Base-by-base conservation (phyloP, 2,113 vertebrate genomes). In the Catharus fuscescens region DNA sequence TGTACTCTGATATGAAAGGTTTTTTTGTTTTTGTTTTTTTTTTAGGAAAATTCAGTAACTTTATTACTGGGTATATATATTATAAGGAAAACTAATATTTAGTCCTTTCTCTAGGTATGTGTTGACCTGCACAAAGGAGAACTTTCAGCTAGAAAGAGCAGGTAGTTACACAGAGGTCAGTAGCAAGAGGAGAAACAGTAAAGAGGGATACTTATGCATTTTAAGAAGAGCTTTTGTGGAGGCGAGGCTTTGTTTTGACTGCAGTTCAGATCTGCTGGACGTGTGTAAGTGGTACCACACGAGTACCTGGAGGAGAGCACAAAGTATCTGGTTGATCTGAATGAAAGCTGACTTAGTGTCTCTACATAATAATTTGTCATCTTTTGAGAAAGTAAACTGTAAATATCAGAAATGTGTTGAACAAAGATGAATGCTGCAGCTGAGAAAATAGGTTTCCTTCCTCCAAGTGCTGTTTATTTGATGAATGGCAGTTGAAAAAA, bases 401-500 rank as follows among this genome's bases (percentile, higher is more conserved):
- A 40, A 94, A 80, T 71, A 78, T 89, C 60, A 45, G 84, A 88
- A 47, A 44, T n/a, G 50, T 62, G 86, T n/a, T n/a, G n/a, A n/a
- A 87, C 86, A 64, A 59, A 80, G 64, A 66, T 77, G 54, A n/a
- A 5, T 42, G 80, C 79, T 86, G 80, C 77, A 83, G 81, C 90
- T 78, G 81, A 64, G 87, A 94, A 95, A 96, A 95, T 38, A 72
- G 66, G 66, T 79, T 91, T 95, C 62, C 77, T 83, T 95, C 69
- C 92, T 95, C 71, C 40, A 86, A 95, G 81, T 59, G 65, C 82
- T 86, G 24, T 95, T 96, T 93, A 73, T 91, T 70, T 96, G 94
- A 95, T 90, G 94, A 93, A 94, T 92, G 92, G 77, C 88, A 93
- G 84, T 18, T 81, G 91, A 93, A 81, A 89, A 87, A 83, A 91